A percentile compares a stretch with the other conserved stretches of the same genome.
These are phyloP conservation scores for Cephus spinipes DNA, from an alignment of 2,888 invertebrate species.

Conservation along the genomic window DNA sequence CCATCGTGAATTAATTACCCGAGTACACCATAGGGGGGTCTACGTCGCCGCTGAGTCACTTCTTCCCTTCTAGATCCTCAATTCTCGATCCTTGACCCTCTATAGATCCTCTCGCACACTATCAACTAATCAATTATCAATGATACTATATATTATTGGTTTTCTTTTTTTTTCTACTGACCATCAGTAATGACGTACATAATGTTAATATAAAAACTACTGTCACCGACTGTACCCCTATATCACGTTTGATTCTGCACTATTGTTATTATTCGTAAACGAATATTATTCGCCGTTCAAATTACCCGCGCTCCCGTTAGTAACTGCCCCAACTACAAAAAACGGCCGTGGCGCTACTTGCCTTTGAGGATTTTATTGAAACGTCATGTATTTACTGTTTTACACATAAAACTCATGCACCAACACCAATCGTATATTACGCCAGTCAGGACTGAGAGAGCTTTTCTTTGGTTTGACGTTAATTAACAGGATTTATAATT, in stretches of 20 bases:
- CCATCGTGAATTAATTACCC: conserved; percentile 61
- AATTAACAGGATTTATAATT: background rate
- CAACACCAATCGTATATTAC: background rate
- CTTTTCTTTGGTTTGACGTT: background rate
- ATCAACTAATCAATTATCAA: background rate
- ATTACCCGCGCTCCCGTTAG: background rate
- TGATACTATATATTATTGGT: background rate
- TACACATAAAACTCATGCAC: background rate
- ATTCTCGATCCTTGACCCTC: background rate
- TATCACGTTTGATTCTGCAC: background rate
- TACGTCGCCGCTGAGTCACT: conserved; percentile 47
- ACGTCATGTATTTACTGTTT: background rate
- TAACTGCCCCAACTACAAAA: background rate
- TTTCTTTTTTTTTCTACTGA: background rate
- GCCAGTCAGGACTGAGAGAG: background rate
- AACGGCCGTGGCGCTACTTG: background rate
- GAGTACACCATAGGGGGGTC: conserved; percentile 48
- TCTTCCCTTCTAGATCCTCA: background rate
- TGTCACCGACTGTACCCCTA: background rate
- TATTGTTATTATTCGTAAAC: background rate
- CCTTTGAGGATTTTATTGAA: background rate
- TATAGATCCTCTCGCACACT: background rate
- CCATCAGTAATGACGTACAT: background rate
- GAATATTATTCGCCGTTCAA: background rate
- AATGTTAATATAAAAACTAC: background rate